Evolutionary conservation across 1,140 invertebrate species (phyloP), one percentile per base, ranked within the genome.

Genomic region (Zaprionus gabonicus): DNA sequence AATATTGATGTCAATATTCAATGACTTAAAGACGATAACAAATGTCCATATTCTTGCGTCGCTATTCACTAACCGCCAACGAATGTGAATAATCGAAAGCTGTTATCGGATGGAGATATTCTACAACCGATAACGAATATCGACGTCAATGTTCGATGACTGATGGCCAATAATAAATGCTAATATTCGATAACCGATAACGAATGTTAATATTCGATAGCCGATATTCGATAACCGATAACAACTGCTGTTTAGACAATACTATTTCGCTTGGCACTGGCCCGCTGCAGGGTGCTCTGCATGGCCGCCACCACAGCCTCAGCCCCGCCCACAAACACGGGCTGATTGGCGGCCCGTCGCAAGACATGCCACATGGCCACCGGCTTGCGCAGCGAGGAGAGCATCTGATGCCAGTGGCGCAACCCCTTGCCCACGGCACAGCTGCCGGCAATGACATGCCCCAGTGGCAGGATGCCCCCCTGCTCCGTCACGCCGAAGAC

Each of bases 361-460:
- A 97, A 93, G 28, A 95, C 94, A 93, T 97, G 97, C 96, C 96
- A 97, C 96, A 97, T 97, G 10, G 96, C 96, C 46, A 97, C 95
- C 1, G 96, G 96, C 91, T 96, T 97, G 68, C 96, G 94, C 49
- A 97, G 94, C 20, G 96, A 96, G n/a, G 95, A 94, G 69, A 97
- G 93, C 96, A 97, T 97, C 93, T 97, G 96, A 79, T 96, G 95
- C 96, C 96, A 97, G 86, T 97, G 97, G 55, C 95, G 95, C n/a
- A 96, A 85, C 0, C 96, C 94, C 82, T 95, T 95, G 38, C 96
- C 96, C 3, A 94, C 94, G 1, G 95, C 94, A 72, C 95, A 94
- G 31, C 95, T 94, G 15, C 96, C 96, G 3, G 96, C 94, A 34
- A 96, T 95, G 25, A 97, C 95, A 88, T 97, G 96, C 2, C 96